Conservation (phyloP, 2,888 invertebrate genomes). For the Cordilura impudica region DNA sequence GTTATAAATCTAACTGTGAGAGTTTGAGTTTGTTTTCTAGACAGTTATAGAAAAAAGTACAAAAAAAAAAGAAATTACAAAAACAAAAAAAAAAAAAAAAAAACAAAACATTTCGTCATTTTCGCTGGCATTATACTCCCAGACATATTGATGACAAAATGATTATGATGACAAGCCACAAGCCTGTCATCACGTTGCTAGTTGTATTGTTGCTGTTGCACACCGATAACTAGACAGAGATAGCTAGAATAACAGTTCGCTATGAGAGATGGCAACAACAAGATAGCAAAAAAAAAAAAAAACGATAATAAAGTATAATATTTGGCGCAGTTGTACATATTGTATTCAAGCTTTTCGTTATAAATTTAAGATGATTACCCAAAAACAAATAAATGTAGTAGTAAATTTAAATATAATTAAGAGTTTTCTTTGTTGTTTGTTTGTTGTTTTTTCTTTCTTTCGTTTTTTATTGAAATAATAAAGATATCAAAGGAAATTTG, state of each 20-base stretch:
- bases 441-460: background rate
- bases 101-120: slow-evolving; percentile 55
- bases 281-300: slow-evolving; percentile 16
- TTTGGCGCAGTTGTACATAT: slow-evolving; percentile 14
- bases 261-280: slow-evolving; percentile 8
- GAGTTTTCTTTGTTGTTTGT: slow-evolving; percentile 5
- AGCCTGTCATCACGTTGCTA: slow-evolving; percentile 57
- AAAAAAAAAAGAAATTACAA: slow-evolving; percentile 28
- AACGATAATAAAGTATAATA: background rate
- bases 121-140: slow-evolving; percentile 69
- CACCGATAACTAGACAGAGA: slow-evolving; percentile 24
- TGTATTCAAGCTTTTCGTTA: background rate
- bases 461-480: slow-evolving; percentile 1
- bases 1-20: too few species aligned
- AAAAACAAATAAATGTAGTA: background rate
- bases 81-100: slow-evolving; percentile 19
- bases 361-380: background rate
- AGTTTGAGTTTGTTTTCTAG: slow-evolving; percentile 29
- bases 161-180: slow-evolving; percentile 72
- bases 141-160: slow-evolving; percentile 76
- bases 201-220: background rate
- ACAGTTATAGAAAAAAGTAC: slow-evolving; percentile 54
- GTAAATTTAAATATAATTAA: slow-evolving; percentile 37
- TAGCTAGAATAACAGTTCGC: background rate
- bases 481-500: background rate